phyloP scores from a whole-genome alignment of 2,888 invertebrate species.

The Allacma fusca region DNA sequence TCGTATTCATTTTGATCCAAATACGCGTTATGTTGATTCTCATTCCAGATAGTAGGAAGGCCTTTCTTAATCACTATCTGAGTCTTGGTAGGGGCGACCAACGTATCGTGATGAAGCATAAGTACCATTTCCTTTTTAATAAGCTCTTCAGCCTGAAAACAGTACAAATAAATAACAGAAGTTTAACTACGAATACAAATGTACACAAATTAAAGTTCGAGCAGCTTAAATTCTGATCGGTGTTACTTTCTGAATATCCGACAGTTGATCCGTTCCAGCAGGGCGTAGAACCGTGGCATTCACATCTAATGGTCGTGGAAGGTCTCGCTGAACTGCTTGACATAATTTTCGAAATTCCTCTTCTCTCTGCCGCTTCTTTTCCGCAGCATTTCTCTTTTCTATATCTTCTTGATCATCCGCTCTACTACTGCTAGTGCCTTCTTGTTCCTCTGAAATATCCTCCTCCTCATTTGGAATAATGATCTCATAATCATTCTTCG shows the following conservation, averaged over 20 bases:
- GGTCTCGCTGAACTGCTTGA: slow-evolving; percentile 82
- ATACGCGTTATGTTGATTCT: slow-evolving; percentile 79
- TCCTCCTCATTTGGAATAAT: slow-evolving; percentile 88
- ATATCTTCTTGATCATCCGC: slow-evolving; percentile 88
- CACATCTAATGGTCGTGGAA: slow-evolving; percentile 86
- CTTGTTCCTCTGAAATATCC: slow-evolving; percentile 64
- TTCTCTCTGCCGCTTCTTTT: slow-evolving; percentile 73
- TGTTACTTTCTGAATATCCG: slow-evolving; percentile 79
- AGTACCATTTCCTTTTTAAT: slow-evolving; percentile 96
- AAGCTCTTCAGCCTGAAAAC: slow-evolving; percentile 86
- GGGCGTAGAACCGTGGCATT: slow-evolving; percentile 84
- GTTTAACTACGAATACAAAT: background rate
- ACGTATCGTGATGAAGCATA: slow-evolving; percentile 90
- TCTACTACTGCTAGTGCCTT: slow-evolving; percentile 64
- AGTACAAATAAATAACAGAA: too few relatives aligned
- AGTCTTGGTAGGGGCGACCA: slow-evolving; percentile 74
- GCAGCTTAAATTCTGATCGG: background rate
- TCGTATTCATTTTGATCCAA: slow-evolving; percentile 88
- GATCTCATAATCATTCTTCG: slow-evolving; percentile 98
- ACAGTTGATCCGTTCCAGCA: slow-evolving; percentile 77
- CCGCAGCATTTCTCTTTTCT: slow-evolving; percentile 75
- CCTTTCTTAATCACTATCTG: slow-evolving; percentile 60
- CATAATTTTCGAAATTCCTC: slow-evolving; percentile 80
- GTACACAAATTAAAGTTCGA: background rate
- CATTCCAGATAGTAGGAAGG: slow-evolving; percentile 62